phyloP scores from a whole-genome alignment of 2,797 vertebrate species.

The Myotis findleyi region DNA sequence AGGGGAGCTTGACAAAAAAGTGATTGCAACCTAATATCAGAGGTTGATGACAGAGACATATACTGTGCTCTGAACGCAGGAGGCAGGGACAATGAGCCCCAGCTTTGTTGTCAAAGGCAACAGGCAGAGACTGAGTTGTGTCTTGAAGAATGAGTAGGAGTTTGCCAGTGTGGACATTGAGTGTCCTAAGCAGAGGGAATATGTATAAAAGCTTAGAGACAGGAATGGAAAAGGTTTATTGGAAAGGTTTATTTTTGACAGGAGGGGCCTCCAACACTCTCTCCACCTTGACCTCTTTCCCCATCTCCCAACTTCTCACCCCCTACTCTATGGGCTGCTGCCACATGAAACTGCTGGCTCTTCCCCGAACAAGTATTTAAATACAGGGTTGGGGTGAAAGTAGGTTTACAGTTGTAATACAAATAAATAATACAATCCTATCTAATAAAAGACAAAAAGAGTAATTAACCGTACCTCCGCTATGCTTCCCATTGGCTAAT shows the following conservation, averaged over 20 bases:
- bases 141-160: not conserved
- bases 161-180: not conserved
- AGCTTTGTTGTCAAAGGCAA: not conserved
- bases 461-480: too few relatives aligned
- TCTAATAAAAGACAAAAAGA: too few relatives aligned
- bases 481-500: too few relatives aligned
- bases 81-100: not conserved
- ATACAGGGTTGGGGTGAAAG: not conserved
- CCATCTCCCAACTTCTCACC: not conserved
- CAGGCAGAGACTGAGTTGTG: not conserved
- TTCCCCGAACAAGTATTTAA: not conserved
- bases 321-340: not conserved
- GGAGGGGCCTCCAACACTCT: accelerated
- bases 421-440: not conserved
- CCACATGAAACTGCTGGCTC: not conserved
- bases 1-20: not conserved
- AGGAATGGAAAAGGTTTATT: not conserved
- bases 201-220: not conserved
- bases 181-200: not conserved
- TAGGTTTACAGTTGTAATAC: not conserved
- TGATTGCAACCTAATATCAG: not conserved
- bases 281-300: not conserved
- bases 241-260: not conserved
- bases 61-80: not conserved
- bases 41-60: not conserved